Conservation (phyloP, 2,888 invertebrate genomes). For the Caradrina clavipalpis region DNA sequence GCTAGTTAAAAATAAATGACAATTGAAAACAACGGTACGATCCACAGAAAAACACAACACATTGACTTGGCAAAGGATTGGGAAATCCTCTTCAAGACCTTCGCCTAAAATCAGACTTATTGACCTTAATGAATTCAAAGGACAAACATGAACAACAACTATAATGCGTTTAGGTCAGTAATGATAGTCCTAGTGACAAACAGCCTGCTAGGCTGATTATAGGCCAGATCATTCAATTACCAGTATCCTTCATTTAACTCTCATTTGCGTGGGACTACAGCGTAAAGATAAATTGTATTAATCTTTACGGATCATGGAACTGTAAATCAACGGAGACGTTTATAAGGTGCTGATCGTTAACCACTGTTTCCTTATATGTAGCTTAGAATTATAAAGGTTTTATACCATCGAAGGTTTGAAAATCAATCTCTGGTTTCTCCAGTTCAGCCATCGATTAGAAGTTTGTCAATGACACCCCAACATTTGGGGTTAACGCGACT, state of each 20-base stretch:
- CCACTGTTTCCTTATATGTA: background rate
- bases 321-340: slow-evolving; percentile 18
- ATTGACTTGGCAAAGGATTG: too few species aligned
- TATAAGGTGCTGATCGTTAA: slow-evolving; percentile 1
- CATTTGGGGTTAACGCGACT: background rate
- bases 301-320: slow-evolving; percentile 35
- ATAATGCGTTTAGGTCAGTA: slow-evolving; percentile 12
- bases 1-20: too few species aligned
- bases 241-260: slow-evolving; percentile 56
- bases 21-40: background rate
- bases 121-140: slow-evolving; percentile 7
- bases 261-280: slow-evolving; percentile 54
- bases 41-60: background rate
- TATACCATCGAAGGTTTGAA: background rate
- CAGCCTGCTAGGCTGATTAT: slow-evolving; percentile 14
- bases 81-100: background rate
- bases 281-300: slow-evolving; percentile 31
- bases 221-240: slow-evolving; percentile 48
- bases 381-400: background rate
- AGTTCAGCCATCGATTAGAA: background rate
- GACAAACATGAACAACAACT: slow-evolving; percentile 24
- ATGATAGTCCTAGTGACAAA: slow-evolving; percentile 21
- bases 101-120: background rate
- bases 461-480: background rate
- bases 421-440: background rate